These are phyloP conservation scores for Hypolimnas misippus DNA, from an alignment of 2,888 invertebrate genomes.

Conservation along the genomic window DNA sequence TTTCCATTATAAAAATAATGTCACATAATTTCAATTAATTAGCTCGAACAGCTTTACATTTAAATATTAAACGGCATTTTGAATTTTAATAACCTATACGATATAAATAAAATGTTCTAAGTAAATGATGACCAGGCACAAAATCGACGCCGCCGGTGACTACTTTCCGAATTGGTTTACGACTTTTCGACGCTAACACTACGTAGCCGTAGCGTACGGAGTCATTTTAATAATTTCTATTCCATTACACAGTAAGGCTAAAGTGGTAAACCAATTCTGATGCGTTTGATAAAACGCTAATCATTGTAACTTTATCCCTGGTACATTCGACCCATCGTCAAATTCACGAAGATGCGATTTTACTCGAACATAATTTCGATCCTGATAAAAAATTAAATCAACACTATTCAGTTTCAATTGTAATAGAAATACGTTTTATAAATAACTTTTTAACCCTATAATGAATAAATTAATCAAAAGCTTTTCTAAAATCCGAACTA, in stretches of 20 bases:
- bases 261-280: constrained; percentile 45
- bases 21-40: constrained; percentile 36
- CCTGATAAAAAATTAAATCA: background rate
- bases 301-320: constrained; percentile 40
- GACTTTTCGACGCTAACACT: constrained; percentile 19
- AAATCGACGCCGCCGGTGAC: constrained; percentile 34
- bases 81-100: constrained; percentile 28
- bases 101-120: constrained; percentile 24
- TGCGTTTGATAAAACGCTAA: constrained; percentile 40
- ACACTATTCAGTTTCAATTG: background rate
- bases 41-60: constrained; percentile 38
- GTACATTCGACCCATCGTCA: constrained; percentile 45
- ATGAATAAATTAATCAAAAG: background rate
- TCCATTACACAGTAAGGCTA: background rate
- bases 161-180: constrained; percentile 33
- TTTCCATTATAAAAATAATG: constrained; percentile 35
- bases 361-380: constrained; percentile 45
- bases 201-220: too few species aligned
- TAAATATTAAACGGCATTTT: constrained; percentile 30
- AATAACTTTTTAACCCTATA: background rate
- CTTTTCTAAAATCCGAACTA: background rate
- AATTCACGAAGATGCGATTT: constrained; percentile 41
- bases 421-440: background rate
- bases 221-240: constrained; percentile 6
- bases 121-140: constrained; percentile 38